phyloP scores from a whole-genome alignment of 2,888 invertebrate genomes.

The Tinea pellionella region DNA sequence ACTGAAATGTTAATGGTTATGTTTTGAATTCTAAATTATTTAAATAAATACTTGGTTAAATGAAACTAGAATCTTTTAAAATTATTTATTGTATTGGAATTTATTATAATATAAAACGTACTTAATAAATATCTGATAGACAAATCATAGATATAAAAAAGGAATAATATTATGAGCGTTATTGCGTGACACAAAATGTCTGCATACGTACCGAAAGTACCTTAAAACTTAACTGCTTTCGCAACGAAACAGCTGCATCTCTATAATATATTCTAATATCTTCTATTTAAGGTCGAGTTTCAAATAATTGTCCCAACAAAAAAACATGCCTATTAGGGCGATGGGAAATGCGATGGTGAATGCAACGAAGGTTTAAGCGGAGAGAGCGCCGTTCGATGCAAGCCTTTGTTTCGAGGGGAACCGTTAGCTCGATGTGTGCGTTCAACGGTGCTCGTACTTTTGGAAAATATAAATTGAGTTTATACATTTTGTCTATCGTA shows the following conservation, averaged over 20 bases:
- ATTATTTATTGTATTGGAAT: not conserved
- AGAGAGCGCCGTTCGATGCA: slow-evolving; percentile 34
- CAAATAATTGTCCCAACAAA: not conserved
- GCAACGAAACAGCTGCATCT: not conserved
- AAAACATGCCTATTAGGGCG: slow-evolving; percentile 9
- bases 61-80: not conserved
- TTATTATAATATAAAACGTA: not conserved
- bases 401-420: slow-evolving; percentile 35
- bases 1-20: not conserved
- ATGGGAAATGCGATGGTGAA: slow-evolving; percentile 12
- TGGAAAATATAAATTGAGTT: slow-evolving; percentile 1
- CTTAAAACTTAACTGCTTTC: slow-evolving; percentile 7
- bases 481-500: not conserved
- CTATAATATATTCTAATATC: not conserved
- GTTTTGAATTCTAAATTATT: not conserved
- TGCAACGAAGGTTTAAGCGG: slow-evolving; percentile 9
- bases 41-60: not conserved
- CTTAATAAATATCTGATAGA: no score
- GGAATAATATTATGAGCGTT: no score
- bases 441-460: not conserved
- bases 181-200: slow-evolving; percentile 9
- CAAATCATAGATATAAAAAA: no score
- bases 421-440: slow-evolving; percentile 23
- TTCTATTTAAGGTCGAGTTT: not conserved
- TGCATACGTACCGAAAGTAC: slow-evolving; percentile 10